Conservation (phyloP, 2,113 vertebrate species). For the Corythoichthys haematopterus region DNA sequence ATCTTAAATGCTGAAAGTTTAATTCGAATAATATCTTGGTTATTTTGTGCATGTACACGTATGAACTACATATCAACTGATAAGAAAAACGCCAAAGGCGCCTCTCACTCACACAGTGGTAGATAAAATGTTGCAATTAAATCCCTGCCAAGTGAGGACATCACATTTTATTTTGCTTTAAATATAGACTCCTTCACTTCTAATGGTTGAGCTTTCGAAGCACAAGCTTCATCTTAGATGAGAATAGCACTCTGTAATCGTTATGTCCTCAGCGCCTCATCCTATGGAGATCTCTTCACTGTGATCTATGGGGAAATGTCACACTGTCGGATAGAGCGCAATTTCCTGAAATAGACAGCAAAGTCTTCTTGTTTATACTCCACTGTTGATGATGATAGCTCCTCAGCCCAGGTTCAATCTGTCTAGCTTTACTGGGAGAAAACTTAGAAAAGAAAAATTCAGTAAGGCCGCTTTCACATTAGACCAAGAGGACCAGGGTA, state of each 20-base stretch:
- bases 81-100: neutral
- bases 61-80: neutral
- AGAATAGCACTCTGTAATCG: constrained; percentile 44
- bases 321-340: constrained; percentile 45
- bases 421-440: neutral
- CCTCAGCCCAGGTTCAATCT: neutral
- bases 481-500: no score
- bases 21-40: neutral
- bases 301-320: constrained; percentile 45
- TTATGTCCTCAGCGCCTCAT: constrained; percentile 49
- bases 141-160: constrained; percentile 12
- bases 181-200: constrained; percentile 10
- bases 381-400: constrained; percentile 17
- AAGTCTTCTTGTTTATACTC: constrained; percentile 34
- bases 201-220: constrained; percentile 13
- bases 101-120: neutral
- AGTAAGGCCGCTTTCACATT: no score
- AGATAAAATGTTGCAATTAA: neutral
- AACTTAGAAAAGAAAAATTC: neutral
- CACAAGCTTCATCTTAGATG: constrained; percentile 29
- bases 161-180: constrained; percentile 15
- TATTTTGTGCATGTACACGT: neutral
- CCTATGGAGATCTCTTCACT: constrained; percentile 53
- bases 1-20: neutral
- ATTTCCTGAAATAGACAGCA: constrained; percentile 50